Evolutionary conservation across 2,888 invertebrate species (phyloP), one percentile per base, ranked within the genome.

Genomic region (Noctua fimbriata): DNA sequence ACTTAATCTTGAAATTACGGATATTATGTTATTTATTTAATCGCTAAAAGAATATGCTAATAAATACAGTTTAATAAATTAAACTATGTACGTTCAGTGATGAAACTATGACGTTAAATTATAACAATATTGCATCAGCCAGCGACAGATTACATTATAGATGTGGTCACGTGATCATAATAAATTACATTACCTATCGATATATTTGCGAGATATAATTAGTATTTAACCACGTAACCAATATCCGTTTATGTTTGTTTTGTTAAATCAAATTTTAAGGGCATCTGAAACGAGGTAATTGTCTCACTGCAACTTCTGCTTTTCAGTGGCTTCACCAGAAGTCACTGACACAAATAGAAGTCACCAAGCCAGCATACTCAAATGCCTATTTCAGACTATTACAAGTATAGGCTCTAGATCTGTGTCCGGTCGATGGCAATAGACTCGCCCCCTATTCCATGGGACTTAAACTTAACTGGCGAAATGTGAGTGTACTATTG

Each of bases 71-170:
- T 52, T 55, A 21, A 58, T n/a, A 24, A 71, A 63, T 18, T 36
- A 18, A 65, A 21, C 21, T 70, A n/a, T 58, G n/a, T 55, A 36
- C 3, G n/a, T 55, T 36, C 7, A 16, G 24, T 72, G 67, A 78
- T 78, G 63, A 67, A 84, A 72, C 1, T 7, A 36, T 86, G 86
- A 86, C 63, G 71, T 73, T 58, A 65, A 67, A 58, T 73, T 66
- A 63, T 77, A 47, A 58, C 14, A 82, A 65, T n/a, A 77, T 86
- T 86, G 77, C 86, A 63, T 84, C 83, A 85, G 86, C 76, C 63
- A n/a, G 44, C 69, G 47, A 85, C 28, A 73, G 24, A 47, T 47
- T 28, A 67, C n/a, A 49, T 32, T 47, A 41, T 6, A 44, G 67
- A 66, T 67, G 66, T 69, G 24, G 49, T 52, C 47, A 72, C 55